Conservation (phyloP, 2,113 vertebrate species). For the Sorex fumeus region DNA sequence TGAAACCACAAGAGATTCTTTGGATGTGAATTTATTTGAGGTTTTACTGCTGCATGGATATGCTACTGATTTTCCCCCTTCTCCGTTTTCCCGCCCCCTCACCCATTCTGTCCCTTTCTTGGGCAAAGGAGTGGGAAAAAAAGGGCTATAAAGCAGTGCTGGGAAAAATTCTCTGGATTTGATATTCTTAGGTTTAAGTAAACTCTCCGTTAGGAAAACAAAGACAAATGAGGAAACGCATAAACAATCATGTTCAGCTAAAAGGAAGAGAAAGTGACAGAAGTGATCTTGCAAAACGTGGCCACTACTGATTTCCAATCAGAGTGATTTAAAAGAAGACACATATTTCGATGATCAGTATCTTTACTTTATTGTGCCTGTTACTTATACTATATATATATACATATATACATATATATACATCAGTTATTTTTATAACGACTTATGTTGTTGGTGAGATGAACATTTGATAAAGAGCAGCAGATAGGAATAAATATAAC, state of each 20-base stretch:
- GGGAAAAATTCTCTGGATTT: slow-evolving; percentile 77
- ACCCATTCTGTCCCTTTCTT: slow-evolving; percentile 25
- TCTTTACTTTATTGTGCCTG: slow-evolving; percentile 66
- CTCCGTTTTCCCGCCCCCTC: slow-evolving; percentile 41
- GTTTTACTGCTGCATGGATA: slow-evolving; percentile 87
- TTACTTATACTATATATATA: slow-evolving; percentile 9
- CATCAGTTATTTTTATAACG: slow-evolving; percentile 55
- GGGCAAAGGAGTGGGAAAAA: slow-evolving; percentile 50
- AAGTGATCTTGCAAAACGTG: slow-evolving; percentile 74
- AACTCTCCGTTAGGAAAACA: slow-evolving; percentile 81
- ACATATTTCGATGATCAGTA: slow-evolving; percentile 57
- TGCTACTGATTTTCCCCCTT: slow-evolving; percentile 86
- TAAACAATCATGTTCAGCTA: slow-evolving; percentile 76
- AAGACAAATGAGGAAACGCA: slow-evolving; percentile 79
- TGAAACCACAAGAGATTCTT: slow-evolving; percentile 90
- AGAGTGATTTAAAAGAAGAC: slow-evolving; percentile 61
- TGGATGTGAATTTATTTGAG: slow-evolving; percentile 89
- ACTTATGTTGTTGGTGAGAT: slow-evolving; percentile 38
- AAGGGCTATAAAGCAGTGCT: slow-evolving; percentile 70
- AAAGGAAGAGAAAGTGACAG: slow-evolving; percentile 81
- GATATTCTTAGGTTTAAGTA: slow-evolving; percentile 79
- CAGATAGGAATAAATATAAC: slow-evolving; percentile 56
- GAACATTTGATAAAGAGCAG: slow-evolving; percentile 66
- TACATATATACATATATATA: background rate
- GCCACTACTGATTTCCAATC: slow-evolving; percentile 77